Percentiles rank a stretch among this genome's conserved stretches.
Evolutionary conservation across 2,113 vertebrate species (phyloP).

Genomic region (Regulus satrapa): DNA sequence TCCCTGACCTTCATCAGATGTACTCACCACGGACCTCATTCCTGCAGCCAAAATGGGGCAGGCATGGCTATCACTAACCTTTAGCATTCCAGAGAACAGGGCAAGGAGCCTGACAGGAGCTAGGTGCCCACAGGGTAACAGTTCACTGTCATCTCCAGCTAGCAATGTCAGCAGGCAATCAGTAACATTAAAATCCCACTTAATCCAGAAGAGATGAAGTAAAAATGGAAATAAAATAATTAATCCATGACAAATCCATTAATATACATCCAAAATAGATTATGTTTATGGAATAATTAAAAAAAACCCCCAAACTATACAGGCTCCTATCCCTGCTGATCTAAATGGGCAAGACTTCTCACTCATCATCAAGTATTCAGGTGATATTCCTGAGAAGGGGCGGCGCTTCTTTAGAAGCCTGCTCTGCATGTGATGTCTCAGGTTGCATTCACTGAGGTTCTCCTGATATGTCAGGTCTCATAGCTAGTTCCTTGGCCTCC

Average conservation of each 20-base stretch:
- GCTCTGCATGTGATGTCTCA: background rate
- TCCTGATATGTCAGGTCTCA: background rate
- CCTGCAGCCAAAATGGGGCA: background rate
- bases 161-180: background rate
- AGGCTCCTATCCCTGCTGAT: background rate
- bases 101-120: background rate
- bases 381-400: background rate
- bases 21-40: background rate
- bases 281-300: background rate
- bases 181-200: background rate
- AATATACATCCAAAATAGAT: background rate
- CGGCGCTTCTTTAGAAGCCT: background rate
- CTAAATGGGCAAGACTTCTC: background rate
- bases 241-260: background rate
- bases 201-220: background rate
- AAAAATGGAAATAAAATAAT: background rate
- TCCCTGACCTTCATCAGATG: background rate
- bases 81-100: background rate
- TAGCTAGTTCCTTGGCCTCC: background rate
- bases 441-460: background rate
- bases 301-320: background rate
- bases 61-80: background rate
- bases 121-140: background rate
- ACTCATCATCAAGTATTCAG: background rate
- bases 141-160: background rate